Base-by-base conservation (phyloP, 1,140 invertebrate genomes). In the Hesperophylax magnus region DNA sequence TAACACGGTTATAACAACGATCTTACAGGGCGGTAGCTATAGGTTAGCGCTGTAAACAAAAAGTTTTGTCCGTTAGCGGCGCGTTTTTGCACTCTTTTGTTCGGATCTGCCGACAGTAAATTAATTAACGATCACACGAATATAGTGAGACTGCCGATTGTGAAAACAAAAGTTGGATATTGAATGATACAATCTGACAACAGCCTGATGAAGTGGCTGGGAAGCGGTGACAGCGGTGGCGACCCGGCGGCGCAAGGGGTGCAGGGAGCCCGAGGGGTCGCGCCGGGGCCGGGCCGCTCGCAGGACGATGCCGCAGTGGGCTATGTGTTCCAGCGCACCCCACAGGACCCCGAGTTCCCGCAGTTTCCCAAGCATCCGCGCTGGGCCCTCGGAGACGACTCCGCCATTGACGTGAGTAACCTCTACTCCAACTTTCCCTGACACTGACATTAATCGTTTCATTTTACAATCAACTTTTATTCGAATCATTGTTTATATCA, bases 261-360 rank as follows among this genome's bases (percentile, higher is more conserved):
- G 79, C 88, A 90, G 82, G 87, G 84, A 80, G 84, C 86, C 74
- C 87, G 88, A 77, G 87, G 86, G 78, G 71, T 67, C 17, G 86
- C 88, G 61, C 89, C 90, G 81, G 90, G 87, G 61, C 89, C 90
- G 80, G 90, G 87, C 77, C 91, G 93, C 85, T 89, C 92, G 81
- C 95, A 96, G 89, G 96, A 97, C 88, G 96, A 97, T 91, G 95
- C 95, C 75, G 94, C 94, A 86, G 95, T 97, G 81, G 94, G 95
- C 84, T 97, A 97, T 88, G 94, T 96, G 78, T 97, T 96, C 88
- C 96, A 97, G 90, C 89, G 96, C 84, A 93, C 93, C 24, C 93
- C 95, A 77, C 92, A 92, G 78, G 95, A 97, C 86, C 91, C 93
- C 65, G 94, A 95, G 85, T 93, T 95, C 85, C 91, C 92, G 82